Evolutionary conservation across 2,888 invertebrate species (phyloP), one percentile per base, ranked within the genome.

Genomic region (Sarcophaga carnaria): DNA sequence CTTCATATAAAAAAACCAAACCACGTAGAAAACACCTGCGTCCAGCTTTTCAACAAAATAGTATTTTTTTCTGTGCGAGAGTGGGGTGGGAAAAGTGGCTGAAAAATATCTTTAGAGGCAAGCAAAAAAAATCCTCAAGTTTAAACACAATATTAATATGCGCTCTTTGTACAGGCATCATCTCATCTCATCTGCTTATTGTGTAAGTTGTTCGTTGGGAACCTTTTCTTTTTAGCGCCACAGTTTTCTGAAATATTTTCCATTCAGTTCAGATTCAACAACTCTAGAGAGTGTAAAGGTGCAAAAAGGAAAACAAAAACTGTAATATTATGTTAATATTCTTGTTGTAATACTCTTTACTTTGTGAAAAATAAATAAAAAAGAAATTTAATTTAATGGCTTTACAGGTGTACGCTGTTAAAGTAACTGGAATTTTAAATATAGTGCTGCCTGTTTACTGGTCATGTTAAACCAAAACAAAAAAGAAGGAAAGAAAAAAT

Each of bases 1-100:
- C 78, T 37, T 37, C 78, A 69, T 64, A 88, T 88, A 85, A 86
- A 80, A 77, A 78, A 88, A 88, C 89, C 86, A 87, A 87, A 87
- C 89, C 90, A 91, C 92, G 90, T 91, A 90, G 85, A 85, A 88
- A 88, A 88, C 92, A 92, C 90, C 92, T 92, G 92, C 90, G 92
- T 90, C 91, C 91, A 90, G 89, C 89, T 84, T 85, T 87, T 87
- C 72, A 87, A 70, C 60, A 75, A 83, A 87, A 87, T 83, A 66
- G 75, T 59, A 45, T 75, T 82, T 74, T 77, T n/a, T 62, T 72
- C 45, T 11, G 49, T 4, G 20, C 20, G 20, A 20, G 20, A 14
- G 4, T 1, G 14, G 14, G 49, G 12, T 4, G 54, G 14, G 54
- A 4, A 4, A 14, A 0, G 6, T 54, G 17, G 4, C 54, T 54